Conservation (phyloP, 2,113 vertebrate species). For the Sinocyclocheilus anophthalmus region DNA sequence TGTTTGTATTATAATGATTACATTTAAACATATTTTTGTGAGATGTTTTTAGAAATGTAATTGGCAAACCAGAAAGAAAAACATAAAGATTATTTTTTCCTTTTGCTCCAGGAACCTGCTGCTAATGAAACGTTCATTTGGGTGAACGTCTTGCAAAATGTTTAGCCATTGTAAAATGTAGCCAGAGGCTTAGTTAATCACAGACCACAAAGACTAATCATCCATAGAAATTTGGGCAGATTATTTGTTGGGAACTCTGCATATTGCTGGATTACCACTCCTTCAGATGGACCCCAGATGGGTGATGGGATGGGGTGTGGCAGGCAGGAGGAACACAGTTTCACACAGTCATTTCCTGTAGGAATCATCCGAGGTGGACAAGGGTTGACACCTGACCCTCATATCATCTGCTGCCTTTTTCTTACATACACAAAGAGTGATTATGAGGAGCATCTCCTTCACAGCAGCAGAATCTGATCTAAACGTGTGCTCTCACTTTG, state of each 20-base stretch:
- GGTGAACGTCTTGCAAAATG: background rate
- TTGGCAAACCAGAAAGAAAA: background rate
- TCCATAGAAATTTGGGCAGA: background rate
- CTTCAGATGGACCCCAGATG: background rate
- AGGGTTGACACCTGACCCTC: conserved; percentile 32
- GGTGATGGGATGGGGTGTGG: conserved; percentile 30
- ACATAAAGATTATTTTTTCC: background rate
- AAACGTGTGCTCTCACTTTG: background rate
- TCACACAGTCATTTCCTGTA: conserved; percentile 12
- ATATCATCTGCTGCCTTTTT: conserved; percentile 35
- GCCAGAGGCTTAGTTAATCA: background rate
- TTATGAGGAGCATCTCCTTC: conserved; percentile 11
- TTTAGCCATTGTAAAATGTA: background rate
- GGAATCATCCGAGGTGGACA: conserved; percentile 22
- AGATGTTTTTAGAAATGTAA: background rate
- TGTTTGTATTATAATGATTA: background rate
- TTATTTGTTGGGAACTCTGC: background rate
- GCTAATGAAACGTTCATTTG: background rate
- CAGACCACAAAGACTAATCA: conserved; percentile 3
- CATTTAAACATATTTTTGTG: background rate
- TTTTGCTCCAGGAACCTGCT: conserved; percentile 2
- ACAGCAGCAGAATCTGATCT: conserved; percentile 4
- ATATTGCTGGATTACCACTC: conserved; percentile 13
- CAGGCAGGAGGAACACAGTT: conserved; percentile 19
- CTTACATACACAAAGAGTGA: conserved; percentile 28